These are phyloP conservation scores for Drosophila kurseongensis DNA, from an alignment of 1,140 invertebrate species.

Conservation along the genomic window DNA sequence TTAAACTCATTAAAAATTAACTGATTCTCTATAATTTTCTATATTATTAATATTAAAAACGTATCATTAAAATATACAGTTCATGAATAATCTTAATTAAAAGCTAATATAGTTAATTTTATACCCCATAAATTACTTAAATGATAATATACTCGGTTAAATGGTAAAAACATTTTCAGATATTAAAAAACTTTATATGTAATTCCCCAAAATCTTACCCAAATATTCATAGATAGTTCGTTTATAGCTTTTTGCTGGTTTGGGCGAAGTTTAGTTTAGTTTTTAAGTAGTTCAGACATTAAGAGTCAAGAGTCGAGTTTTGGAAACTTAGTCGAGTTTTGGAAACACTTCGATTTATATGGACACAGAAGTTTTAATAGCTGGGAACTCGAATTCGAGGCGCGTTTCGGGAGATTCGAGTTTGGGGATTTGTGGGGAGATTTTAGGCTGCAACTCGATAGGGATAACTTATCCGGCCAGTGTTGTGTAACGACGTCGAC, in stretches of 20 bases:
- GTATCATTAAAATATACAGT: too few relatives aligned
- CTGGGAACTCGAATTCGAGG: conserved; percentile 1
- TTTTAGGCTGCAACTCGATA: conserved; percentile 46
- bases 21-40: too few relatives aligned
- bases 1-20: too few relatives aligned
- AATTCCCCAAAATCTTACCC: conserved; percentile 58
- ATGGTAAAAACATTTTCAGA: too few relatives aligned
- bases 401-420: background rate
- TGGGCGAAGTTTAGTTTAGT: conserved; percentile 51
- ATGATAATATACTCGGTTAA: too few relatives aligned
- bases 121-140: too few relatives aligned
- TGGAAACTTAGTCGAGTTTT: background rate
- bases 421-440: conserved; percentile 25
- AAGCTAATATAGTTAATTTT: too few relatives aligned
- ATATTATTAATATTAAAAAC: too few relatives aligned
- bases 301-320: conserved; percentile 31
- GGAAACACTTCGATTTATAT: conserved; percentile 17
- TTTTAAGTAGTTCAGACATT: conserved; percentile 36
- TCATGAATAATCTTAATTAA: too few relatives aligned
- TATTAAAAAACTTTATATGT: background rate
- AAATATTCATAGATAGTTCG: conserved; percentile 83
- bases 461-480: conserved; percentile 47
- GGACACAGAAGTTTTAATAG: conserved; percentile 23
- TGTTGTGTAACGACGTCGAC: conserved; percentile 56
- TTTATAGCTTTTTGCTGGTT: conserved; percentile 47